phyloP scores from a whole-genome alignment of 2,113 vertebrate genomes.

The Hystrix brachyura region DNA sequence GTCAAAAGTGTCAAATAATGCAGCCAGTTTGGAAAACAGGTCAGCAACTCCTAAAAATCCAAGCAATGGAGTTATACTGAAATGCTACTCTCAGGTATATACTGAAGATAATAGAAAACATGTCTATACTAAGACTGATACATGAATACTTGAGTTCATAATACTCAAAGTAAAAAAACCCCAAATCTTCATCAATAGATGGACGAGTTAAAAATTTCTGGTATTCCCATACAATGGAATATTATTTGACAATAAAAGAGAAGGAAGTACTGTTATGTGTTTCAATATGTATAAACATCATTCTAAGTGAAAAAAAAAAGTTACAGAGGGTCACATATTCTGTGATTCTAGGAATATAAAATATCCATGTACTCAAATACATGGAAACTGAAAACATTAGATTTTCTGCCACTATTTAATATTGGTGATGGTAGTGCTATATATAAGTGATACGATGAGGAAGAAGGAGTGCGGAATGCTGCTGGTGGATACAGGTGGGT shows the following conservation, averaged over 20 bases:
- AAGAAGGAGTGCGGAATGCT: not conserved
- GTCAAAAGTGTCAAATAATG: not conserved
- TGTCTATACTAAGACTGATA: not conserved
- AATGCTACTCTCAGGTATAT: not conserved
- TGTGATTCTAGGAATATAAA: not conserved
- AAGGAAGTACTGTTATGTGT: not conserved
- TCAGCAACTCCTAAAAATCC: not conserved
- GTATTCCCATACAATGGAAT: not conserved
- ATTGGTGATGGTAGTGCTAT: not conserved
- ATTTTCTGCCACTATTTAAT: not conserved
- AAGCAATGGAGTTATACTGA: not conserved
- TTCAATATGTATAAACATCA: not conserved
- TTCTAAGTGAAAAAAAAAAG: not conserved
- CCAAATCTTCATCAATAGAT: not conserved
- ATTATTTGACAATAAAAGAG: slow-evolving; percentile 27
- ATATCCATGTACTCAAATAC: not conserved
- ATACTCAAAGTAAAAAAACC: not conserved
- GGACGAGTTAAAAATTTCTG: not conserved
- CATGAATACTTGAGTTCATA: not conserved
- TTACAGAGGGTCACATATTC: not conserved
- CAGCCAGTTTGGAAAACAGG: not conserved
- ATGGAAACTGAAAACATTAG: not conserved
- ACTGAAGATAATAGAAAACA: not conserved
- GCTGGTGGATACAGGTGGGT: not conserved
- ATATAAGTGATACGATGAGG: not conserved